These are phyloP conservation scores for Leptinotarsa defecta DNA, from an alignment of 1,140 invertebrate species.

Conservation along the genomic window DNA sequence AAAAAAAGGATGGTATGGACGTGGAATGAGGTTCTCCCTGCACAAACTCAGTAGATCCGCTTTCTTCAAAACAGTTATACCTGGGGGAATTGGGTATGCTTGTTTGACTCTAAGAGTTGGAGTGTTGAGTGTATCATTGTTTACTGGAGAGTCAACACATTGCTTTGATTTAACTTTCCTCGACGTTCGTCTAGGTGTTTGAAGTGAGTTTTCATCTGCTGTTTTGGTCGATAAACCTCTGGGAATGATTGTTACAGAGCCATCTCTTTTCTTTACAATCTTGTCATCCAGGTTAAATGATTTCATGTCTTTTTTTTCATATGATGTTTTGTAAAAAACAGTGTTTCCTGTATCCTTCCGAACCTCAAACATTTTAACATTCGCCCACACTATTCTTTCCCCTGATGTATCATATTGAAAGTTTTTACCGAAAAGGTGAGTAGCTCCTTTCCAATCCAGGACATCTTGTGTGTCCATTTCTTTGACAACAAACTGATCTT, in stretches of 20 bases:
- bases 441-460: conserved; percentile 18
- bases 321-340: conserved; percentile 10
- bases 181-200: neutral
- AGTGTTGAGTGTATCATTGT: conserved; percentile 4
- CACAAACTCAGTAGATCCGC: conserved; percentile 1
- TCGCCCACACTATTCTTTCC: conserved; percentile 7
- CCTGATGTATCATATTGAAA: conserved; percentile 10
- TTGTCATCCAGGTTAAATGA: neutral
- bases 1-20: conserved; percentile 7
- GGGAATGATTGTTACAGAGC: conserved; percentile 7
- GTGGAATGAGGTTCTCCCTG: conserved; percentile 5
- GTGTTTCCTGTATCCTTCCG: conserved; percentile 1
- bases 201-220: neutral
- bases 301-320: conserved; percentile 1
- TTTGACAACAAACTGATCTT: conserved; percentile 19
- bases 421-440: conserved; percentile 4
- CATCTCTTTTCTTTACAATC: conserved; percentile 2
- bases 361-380: conserved; percentile 5
- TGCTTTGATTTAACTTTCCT: conserved; percentile 7
- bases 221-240: conserved; percentile 10
- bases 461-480: conserved; percentile 27
- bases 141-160: conserved; percentile 10
- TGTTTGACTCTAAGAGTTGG: neutral
- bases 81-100: neutral
- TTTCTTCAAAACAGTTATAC: conserved; percentile 3